A percentile compares a stretch with the other conserved stretches of the same genome.
phyloP scores from a whole-genome alignment of 2,888 invertebrate genomes.

The Meiosimyza decipiens region DNA sequence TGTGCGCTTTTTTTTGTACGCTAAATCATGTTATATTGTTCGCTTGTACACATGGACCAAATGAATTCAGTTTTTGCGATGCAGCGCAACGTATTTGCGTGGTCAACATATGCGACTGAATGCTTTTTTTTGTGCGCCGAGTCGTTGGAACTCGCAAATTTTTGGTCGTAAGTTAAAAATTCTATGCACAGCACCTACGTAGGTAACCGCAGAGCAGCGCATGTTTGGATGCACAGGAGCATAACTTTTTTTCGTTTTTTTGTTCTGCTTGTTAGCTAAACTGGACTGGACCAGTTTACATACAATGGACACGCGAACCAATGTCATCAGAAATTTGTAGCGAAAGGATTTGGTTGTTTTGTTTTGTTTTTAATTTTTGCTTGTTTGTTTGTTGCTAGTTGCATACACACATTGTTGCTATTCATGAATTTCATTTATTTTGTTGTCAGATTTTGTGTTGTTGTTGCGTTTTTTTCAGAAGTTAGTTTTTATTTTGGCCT shows the following conservation, averaged over 20 bases:
- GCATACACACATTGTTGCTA: not conserved
- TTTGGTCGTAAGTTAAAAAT: no score
- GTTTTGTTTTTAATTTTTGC: no score
- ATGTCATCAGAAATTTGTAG: not conserved
- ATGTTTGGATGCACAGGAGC: no score
- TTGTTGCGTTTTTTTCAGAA: not conserved
- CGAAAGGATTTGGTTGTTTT: not conserved
- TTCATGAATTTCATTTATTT: constrained; percentile 24
- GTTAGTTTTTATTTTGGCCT: not conserved
- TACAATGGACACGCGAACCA: not conserved
- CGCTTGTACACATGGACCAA: no score
- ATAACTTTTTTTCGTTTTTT: no score
- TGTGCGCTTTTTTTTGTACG: not conserved
- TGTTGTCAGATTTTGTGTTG: constrained; percentile 10
- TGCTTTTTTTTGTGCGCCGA: no score
- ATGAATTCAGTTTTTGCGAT: no score
- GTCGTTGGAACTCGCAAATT: no score
- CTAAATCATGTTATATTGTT: no score
- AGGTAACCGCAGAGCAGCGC: no score
- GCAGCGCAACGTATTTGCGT: constrained; percentile 4
- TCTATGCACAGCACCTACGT: no score
- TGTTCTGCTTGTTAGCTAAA: no score
- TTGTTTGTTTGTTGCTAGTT: not conserved
- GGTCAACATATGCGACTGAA: not conserved
- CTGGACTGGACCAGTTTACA: not conserved